A percentile compares a stretch with the other conserved stretches of the same genome.
Evolutionary conservation across 2,797 vertebrate genomes (phyloP).

Genomic region (Glossophaga mutica): DNA sequence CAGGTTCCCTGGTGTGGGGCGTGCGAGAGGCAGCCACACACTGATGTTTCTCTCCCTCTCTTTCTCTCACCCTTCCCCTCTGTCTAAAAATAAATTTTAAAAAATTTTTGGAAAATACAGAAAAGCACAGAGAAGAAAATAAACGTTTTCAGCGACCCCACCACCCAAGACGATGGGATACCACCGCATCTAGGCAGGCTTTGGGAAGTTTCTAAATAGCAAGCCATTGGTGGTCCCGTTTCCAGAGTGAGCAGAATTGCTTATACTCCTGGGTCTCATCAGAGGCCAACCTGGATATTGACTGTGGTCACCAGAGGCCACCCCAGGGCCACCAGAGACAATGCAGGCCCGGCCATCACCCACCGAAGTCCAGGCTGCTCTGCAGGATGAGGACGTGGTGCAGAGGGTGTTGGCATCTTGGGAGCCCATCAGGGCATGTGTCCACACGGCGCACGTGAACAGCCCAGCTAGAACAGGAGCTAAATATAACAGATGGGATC

Average conservation of each 20-base stretch:
- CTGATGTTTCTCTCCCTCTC: too few relatives aligned
- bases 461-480: neutral
- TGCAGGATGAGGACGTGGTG: constrained; percentile 90
- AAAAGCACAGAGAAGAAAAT: neutral
- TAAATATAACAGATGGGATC: neutral
- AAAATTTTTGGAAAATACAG: neutral
- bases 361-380: constrained; percentile 89
- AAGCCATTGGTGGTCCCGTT: neutral
- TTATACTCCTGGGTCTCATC: neutral
- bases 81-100: neutral
- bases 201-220: neutral
- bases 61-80: too few relatives aligned
- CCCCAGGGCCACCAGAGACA: constrained; percentile 88
- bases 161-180: rapidly evolving
- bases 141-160: neutral
- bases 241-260: neutral
- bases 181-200: too few relatives aligned
- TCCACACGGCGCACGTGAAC: constrained; percentile 51
- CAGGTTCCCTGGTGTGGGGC: too few relatives aligned
- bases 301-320: constrained; percentile 70
- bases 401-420: constrained; percentile 85
- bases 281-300: constrained; percentile 71
- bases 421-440: constrained; percentile 83
- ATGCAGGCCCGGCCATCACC: constrained; percentile 86
- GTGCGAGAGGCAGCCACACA: too few relatives aligned